Conservation (phyloP, 1,140 invertebrate species). For the Diprion similis region DNA sequence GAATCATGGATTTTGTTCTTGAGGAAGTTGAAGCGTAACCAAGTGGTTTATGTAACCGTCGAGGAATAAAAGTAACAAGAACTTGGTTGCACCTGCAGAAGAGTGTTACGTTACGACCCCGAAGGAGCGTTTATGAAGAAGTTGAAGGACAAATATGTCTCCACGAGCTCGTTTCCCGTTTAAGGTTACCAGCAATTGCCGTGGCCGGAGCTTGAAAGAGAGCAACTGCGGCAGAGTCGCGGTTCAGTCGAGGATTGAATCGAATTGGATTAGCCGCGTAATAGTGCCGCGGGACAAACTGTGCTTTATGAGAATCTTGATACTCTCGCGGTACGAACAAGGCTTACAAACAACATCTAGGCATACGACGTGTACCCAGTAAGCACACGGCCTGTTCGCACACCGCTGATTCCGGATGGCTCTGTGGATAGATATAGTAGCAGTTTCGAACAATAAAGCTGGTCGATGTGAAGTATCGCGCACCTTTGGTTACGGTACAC, state of each 20-base stretch:
- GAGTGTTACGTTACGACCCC: not conserved
- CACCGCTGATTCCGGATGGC: not conserved
- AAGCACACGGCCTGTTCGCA: not conserved
- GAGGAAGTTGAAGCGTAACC: no score
- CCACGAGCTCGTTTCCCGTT: not conserved
- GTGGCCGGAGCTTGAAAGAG: no score
- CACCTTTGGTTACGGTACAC: no score
- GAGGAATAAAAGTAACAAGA: no score
- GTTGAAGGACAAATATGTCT: slow-evolving; percentile 1
- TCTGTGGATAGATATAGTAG: not conserved
- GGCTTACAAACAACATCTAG: not conserved
- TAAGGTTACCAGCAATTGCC: no score
- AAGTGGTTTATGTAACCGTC: no score
- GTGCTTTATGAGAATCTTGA: slow-evolving; percentile 5
- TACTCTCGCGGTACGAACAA: slow-evolving; percentile 7
- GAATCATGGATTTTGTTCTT: no score
- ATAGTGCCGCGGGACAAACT: not conserved
- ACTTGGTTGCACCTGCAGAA: no score
- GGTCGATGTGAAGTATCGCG: not conserved
- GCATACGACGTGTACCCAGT: not conserved
- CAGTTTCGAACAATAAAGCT: slow-evolving; percentile 2
- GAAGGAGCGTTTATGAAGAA: not conserved
- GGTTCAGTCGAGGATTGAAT: not conserved
- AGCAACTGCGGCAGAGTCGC: not conserved
- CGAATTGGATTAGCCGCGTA: slow-evolving; percentile 7